These are phyloP conservation scores for Hippocampus barbouri DNA, from an alignment of 2,113 vertebrate species.

Conservation along the genomic window DNA sequence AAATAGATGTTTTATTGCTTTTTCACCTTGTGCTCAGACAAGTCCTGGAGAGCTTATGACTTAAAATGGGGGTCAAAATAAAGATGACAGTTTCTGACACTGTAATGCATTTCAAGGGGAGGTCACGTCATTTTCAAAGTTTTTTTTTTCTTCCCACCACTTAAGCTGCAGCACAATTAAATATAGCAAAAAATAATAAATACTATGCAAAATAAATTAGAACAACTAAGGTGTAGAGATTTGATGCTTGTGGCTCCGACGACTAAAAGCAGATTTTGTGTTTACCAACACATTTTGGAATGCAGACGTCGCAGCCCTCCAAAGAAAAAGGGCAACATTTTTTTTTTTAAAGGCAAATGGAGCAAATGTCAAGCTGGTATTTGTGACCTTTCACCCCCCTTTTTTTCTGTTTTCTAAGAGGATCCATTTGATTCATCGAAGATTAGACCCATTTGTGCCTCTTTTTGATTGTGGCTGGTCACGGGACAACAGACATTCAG, in stretches of 20 bases:
- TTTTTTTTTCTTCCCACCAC: not conserved
- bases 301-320: slow-evolving; percentile 62
- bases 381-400: slow-evolving; percentile 13
- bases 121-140: slow-evolving; percentile 21
- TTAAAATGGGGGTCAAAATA: slow-evolving; percentile 21
- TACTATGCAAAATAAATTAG: slow-evolving; percentile 69
- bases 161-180: slow-evolving; percentile 57
- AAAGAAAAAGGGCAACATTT: slow-evolving; percentile 34
- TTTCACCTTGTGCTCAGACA: slow-evolving; percentile 62
- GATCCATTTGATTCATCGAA: slow-evolving; percentile 42
- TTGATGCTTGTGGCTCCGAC: slow-evolving; percentile 28
- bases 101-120: slow-evolving; percentile 12
- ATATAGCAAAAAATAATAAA: slow-evolving; percentile 70
- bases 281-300: slow-evolving; percentile 56
- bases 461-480: slow-evolving; percentile 38
- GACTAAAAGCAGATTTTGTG: slow-evolving; percentile 49
- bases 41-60: slow-evolving; percentile 63
- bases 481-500: slow-evolving; percentile 34
- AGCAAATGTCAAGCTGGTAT: slow-evolving; percentile 62
- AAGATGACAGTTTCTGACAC: not conserved
- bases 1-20: slow-evolving; percentile 66
- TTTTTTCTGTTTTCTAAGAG: slow-evolving; percentile 55
- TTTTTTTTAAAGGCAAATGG: slow-evolving; percentile 55
- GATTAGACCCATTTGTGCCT: slow-evolving; percentile 18
- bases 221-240: slow-evolving; percentile 28